Conservation (phyloP, 2,888 invertebrate genomes). For the Caenorhabditis drosophilae region DNA sequence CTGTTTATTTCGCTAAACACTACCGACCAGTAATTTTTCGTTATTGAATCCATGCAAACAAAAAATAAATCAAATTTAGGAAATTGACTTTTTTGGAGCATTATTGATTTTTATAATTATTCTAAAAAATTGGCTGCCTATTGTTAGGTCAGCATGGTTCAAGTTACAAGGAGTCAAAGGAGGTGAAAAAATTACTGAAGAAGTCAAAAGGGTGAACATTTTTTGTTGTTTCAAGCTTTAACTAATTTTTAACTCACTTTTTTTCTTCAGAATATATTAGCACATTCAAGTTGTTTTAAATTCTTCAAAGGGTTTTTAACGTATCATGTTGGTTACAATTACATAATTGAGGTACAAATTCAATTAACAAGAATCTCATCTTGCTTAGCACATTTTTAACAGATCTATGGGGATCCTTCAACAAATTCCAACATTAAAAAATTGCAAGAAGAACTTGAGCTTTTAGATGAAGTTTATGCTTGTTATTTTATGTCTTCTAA, state of each 20-base stretch:
- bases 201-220: constrained; percentile 8
- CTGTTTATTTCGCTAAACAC: constrained; percentile 17
- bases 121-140: constrained; percentile 35
- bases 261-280: not conserved
- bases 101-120: constrained; percentile 33
- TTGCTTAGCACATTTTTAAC: too few species aligned
- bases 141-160: constrained; percentile 23
- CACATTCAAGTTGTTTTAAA: not conserved
- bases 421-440: too few species aligned
- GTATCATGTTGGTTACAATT: not conserved
- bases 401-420: too few species aligned
- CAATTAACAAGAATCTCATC: not conserved
- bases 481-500: too few species aligned
- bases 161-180: constrained; percentile 29
- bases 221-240: not conserved
- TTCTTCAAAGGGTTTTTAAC: not conserved
- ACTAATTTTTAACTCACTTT: too few species aligned
- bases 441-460: too few species aligned
- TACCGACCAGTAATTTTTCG: too few species aligned
- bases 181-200: constrained; percentile 9
- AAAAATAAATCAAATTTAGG: constrained; percentile 19
- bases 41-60: not conserved
- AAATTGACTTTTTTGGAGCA: constrained; percentile 40
- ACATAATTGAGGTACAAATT: constrained; percentile 1
- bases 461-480: too few species aligned